Base-by-base conservation (phyloP, 2,888 invertebrate genomes). In the Cylindroiulus punctatus region DNA sequence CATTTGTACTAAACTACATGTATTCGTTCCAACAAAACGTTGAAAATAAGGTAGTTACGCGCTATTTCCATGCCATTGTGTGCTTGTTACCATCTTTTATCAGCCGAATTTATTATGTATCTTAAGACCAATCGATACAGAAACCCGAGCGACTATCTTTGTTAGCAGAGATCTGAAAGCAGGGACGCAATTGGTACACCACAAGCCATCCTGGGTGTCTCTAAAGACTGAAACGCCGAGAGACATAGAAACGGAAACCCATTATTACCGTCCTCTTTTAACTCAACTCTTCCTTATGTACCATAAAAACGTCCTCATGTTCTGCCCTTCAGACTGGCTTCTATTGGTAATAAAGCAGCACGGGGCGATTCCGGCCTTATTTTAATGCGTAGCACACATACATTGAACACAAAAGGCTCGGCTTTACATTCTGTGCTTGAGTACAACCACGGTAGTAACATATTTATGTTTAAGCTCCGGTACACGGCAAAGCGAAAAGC, bases 181-280 rank as follows among this genome's bases (percentile, higher is more conserved):
- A 26, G 30, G 76, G 76, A 76, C 12, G 76, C 76, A 30, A 76
- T 76, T 76, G 76, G 76, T 76, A 30, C 76, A 76, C 76, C 76
- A 76, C 76, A 76, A 76, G 76, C 76, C 76, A 32, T 76, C 76
- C 14, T 32, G 76, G 17, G 14, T 30, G 76, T 76, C 76, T 26
- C 65, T 76, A 30, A 76, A 76, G 76, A 76, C 76, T 30, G 10
- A 76, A 76, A 76, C 26, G 76, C 30, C 76, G 26, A 76, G 76
- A 76, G 76, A 76, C 26, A 65, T 22, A 76, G 76, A 32, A 76
- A 76, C 76, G 76, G 76, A 76, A 76, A 26, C 26, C 76, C 76
- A 76, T 76, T 76, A 76, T 76, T 14, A 30, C 76, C 26, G 76
- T 76, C 76, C 76, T 76, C 30, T 76, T n/a, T 76, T 76, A 76